A percentile compares a stretch with the other conserved stretches of the same genome.
phyloP scores from a whole-genome alignment of 1,140 invertebrate species.

The Latrodectus geometricus region DNA sequence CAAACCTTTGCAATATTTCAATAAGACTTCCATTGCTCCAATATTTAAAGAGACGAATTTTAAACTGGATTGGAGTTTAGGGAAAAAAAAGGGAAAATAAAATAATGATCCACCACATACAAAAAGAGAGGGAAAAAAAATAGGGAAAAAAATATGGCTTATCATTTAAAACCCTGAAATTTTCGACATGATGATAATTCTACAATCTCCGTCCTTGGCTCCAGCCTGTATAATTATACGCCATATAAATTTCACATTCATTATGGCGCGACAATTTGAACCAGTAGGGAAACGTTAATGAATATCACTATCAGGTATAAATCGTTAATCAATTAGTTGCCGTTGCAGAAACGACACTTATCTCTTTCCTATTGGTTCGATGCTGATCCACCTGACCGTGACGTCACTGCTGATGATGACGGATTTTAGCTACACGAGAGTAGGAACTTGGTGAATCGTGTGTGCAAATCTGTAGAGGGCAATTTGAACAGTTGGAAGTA shows the following conservation, averaged over 20 bases:
- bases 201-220: conserved; percentile 32
- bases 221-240: conserved; percentile 51
- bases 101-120: conserved; percentile 16
- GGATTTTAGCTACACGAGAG: conserved; percentile 39
- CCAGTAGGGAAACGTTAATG: conserved; percentile 59
- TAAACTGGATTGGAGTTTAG: background rate
- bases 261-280: conserved; percentile 54
- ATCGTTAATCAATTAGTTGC: conserved; percentile 62
- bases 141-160: conserved; percentile 41
- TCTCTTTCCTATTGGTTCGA: conserved; percentile 53
- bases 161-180: conserved; percentile 41
- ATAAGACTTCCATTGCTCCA: conserved; percentile 30
- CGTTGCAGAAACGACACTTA: conserved; percentile 50
- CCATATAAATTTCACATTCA: conserved; percentile 62
- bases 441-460: conserved; percentile 6
- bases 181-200: conserved; percentile 47
- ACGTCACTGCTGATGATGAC: conserved; percentile 58
- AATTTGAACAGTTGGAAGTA: conserved; percentile 45
- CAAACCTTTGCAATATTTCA: conserved; percentile 3
- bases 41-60: conserved; percentile 28
- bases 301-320: conserved; percentile 62
- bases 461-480: conserved; percentile 33
- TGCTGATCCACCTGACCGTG: conserved; percentile 53
- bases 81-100: conserved; percentile 38
- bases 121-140: conserved; percentile 13